Conservation (phyloP, 2,888 invertebrate genomes). For the Agrochola litura region DNA sequence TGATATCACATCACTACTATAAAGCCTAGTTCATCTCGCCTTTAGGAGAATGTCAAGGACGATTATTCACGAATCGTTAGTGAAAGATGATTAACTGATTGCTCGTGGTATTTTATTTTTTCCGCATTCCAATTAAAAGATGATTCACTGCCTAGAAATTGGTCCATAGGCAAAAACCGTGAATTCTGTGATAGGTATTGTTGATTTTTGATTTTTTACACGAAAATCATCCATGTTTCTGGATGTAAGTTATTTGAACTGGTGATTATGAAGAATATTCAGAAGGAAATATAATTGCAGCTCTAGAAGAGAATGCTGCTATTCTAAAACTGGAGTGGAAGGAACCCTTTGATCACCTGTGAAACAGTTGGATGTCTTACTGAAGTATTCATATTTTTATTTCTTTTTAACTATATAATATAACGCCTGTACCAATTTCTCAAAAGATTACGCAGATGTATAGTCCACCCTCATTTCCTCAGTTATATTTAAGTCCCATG, state of each 20-base stretch:
- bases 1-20: too few relatives aligned
- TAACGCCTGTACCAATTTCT: too few relatives aligned
- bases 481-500: background rate
- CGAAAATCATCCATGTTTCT: background rate
- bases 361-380: background rate
- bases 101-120: background rate
- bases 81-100: background rate
- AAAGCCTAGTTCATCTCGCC: background rate
- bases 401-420: too few relatives aligned
- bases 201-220: background rate
- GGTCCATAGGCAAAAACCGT: background rate
- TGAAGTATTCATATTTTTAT: background rate
- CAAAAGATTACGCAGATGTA: too few relatives aligned
- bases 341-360: background rate
- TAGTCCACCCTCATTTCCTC: too few relatives aligned
- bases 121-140: background rate
- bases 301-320: background rate
- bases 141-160: background rate
- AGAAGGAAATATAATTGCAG: background rate
- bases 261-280: background rate
- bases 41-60: background rate
- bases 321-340: background rate
- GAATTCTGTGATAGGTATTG: background rate
- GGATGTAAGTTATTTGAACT: background rate
- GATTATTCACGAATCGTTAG: background rate